Evolutionary conservation across 2,888 invertebrate species (phyloP).

Genomic region (Antheraea assamensis): DNA sequence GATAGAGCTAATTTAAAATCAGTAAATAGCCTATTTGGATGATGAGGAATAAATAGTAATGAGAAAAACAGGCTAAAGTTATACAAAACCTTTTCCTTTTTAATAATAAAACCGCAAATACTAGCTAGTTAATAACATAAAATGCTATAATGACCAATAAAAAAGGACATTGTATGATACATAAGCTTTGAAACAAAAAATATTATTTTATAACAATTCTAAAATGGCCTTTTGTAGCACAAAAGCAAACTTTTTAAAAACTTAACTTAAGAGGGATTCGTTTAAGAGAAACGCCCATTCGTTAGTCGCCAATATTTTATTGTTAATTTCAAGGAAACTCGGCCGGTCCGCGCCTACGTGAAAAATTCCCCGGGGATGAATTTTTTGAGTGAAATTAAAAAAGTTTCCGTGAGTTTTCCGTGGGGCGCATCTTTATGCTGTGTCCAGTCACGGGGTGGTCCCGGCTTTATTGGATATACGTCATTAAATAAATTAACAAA

Average conservation of each 20-base stretch:
- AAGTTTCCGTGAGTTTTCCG: slow-evolving; percentile 52
- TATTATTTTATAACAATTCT: background rate
- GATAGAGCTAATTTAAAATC: no score
- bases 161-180: background rate
- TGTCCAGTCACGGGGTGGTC: slow-evolving; percentile 33
- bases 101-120: no score
- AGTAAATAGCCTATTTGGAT: no score
- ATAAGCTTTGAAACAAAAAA: background rate
- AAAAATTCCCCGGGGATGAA: slow-evolving; percentile 43
- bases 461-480: slow-evolving; percentile 18
- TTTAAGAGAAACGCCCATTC: slow-evolving; percentile 47
- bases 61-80: no score
- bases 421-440: slow-evolving; percentile 40
- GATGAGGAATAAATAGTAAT: no score
- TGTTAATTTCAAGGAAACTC: slow-evolving; percentile 61
- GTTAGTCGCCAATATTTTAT: slow-evolving; percentile 64
- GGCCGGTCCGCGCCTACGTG: slow-evolving; percentile 29
- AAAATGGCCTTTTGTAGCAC: background rate
- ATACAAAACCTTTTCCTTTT: no score
- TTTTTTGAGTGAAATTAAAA: slow-evolving; percentile 72
- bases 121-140: no score
- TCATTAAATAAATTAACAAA: slow-evolving; percentile 19
- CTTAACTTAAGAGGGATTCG: slow-evolving; percentile 30
- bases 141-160: no score
- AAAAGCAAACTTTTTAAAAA: slow-evolving; percentile 1